A percentile compares a stretch with the other conserved stretches of the same genome.
Evolutionary conservation across 2,797 vertebrate genomes (phyloP).

Genomic region (Tiaroga cobitis): DNA sequence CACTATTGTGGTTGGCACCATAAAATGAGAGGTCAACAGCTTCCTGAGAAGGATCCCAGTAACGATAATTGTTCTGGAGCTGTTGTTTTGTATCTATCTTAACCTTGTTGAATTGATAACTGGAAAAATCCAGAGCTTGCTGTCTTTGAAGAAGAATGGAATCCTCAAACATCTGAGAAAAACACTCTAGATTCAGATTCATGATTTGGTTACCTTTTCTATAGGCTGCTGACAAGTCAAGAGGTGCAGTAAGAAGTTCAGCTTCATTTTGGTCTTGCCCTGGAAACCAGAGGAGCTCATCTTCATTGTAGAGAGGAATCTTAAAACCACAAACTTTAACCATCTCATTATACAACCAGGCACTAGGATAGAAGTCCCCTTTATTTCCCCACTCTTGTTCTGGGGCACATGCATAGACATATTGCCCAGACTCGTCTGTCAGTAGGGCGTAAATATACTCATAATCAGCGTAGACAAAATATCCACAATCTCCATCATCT

Average conservation of each 20-base stretch:
- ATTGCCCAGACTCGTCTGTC: conserved; percentile 90
- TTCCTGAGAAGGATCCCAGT: conserved; percentile 72
- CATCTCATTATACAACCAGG: conserved; percentile 81
- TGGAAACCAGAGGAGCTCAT: conserved; percentile 88
- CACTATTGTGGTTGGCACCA: conserved; percentile 60
- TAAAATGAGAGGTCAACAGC: conserved; percentile 85
- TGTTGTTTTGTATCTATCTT: conserved; percentile 82
- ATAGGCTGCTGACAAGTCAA: conserved; percentile 90
- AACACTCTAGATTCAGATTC: conserved; percentile 89
- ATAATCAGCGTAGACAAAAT: conserved; percentile 93
- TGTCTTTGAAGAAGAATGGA: conserved; percentile 83
- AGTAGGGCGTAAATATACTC: conserved; percentile 93
- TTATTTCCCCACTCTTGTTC: conserved; percentile 79
- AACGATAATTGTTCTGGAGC: conserved; percentile 55
- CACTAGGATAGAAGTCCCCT: conserved; percentile 74
- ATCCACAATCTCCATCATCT: conserved; percentile 92
- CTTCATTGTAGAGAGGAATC: conserved; percentile 87
- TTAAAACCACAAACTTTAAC: conserved; percentile 90
- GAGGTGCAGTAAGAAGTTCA: conserved; percentile 82
- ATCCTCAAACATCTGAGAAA: conserved; percentile 90
- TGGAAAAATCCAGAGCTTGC: conserved; percentile 84
- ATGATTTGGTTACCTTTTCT: conserved; percentile 87
- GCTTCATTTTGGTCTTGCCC: conserved; percentile 79
- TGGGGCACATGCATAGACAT: conserved; percentile 89
- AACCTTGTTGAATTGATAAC: conserved; percentile 86